A percentile compares a stretch with the other conserved stretches of the same genome.
Evolutionary conservation across 2,797 vertebrate species (phyloP).

Genomic region (Clarias pachynema): DNA sequence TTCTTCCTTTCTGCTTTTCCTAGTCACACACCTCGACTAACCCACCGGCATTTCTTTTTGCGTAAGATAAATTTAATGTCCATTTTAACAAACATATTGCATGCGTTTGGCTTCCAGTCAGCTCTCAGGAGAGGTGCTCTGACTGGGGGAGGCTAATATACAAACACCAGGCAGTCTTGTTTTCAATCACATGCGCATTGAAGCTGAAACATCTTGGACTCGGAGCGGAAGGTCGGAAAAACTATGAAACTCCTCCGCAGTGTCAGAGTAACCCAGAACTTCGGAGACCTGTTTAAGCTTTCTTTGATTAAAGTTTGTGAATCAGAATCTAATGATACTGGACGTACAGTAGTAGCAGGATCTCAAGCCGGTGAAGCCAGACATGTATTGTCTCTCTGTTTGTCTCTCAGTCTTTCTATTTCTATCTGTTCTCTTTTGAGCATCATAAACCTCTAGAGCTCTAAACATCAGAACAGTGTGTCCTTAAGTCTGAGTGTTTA

Average conservation of each 20-base stretch:
- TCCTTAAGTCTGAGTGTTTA: slow-evolving; percentile 54
- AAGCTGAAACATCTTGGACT: neutral
- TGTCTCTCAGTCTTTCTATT: neutral
- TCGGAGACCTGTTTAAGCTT: neutral
- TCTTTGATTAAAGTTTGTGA: neutral
- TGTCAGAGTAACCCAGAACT: slow-evolving; percentile 24
- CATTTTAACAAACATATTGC: slow-evolving; percentile 10
- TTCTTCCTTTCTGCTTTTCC: slow-evolving; percentile 18
- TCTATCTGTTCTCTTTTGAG: slow-evolving; percentile 23
- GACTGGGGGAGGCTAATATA: neutral
- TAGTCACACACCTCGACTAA: neutral
- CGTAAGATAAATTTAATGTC: slow-evolving; percentile 9
- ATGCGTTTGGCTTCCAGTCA: neutral
- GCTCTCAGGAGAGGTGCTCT: neutral
- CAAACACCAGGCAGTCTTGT: neutral
- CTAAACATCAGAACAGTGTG: slow-evolving; percentile 55
- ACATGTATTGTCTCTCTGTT: neutral
- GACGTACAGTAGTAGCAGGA: neutral
- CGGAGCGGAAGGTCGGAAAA: neutral
- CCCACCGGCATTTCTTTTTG: neutral
- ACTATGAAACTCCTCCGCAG: neutral
- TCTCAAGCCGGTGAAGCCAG: neutral
- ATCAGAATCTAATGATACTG: neutral
- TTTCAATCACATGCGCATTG: slow-evolving; percentile 1
- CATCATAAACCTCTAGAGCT: slow-evolving; percentile 48